Base-by-base conservation (phyloP, 2,797 vertebrate genomes). In the Periophthalmus magnuspinnatus region DNA sequence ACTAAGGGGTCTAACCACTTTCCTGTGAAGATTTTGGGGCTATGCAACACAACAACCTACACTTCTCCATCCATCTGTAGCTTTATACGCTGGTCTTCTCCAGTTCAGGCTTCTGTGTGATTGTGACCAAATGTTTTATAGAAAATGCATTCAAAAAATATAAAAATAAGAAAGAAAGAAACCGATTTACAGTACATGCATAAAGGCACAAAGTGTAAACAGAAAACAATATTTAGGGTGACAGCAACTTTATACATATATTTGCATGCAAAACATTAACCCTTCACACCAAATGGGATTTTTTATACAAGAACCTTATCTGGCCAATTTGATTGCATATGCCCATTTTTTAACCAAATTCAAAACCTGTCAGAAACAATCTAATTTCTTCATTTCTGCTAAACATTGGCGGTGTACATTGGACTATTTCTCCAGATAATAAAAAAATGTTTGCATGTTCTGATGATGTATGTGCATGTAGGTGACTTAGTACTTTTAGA, bases 401-500 rank as follows among this genome's bases (percentile, higher is more conserved):
- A 91, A 92, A 88, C 87, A 90, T 88, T 86, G 78, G 84, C 90
- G 90, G 90, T 93, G 92, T 91, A 91, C 88, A 92, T 90, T 92
- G 94, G 93, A 91, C 94, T 93, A 93, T 91, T 80, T 70, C 36
- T 66, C 48, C 56, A 69, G 34, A 93, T 81, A 75, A 92, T 88
- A 88, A 3, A 14, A n/a, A 86, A 90, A 93, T 87, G 94, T 95
- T 93, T 96, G 97, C 97, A 97, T 97, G 97, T 95, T 95, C 91
- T 90, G 85, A 90, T 85, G 87, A 92, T 91, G 91, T 94, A 94
- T 90, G 91, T 93, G 92, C 94, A 95, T 95, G 93, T 93, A 92
- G 86, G 91, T 85, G 92, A 94, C 94, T 95, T 96, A 91, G 90
- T 97, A 97, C 94, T 94, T 96, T 97, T 97, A 96, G 94, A 97